Evolutionary conservation across 2,888 invertebrate species (phyloP), one percentile per base, ranked within the genome.

Genomic region (Himalopsyche anomala): DNA sequence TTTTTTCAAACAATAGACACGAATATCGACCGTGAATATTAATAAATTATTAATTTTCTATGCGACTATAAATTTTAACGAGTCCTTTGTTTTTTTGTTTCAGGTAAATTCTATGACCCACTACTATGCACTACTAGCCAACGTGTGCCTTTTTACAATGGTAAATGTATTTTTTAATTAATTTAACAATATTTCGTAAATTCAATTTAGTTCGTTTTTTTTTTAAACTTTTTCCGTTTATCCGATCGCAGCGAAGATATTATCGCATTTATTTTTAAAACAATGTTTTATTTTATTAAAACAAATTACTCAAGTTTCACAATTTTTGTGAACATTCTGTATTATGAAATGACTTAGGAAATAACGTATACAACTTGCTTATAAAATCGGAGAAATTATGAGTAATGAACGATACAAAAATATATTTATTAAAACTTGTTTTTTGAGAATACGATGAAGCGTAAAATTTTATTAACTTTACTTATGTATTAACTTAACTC

Each of bases 61-160:
- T 62, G 8, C 28, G 62, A 62, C 19, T 11, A 62, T 62, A 62
- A 62, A 62, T 62, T 19, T 62, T 62, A 19, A 62, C 28, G 62
- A 62, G 62, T 19, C 19, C 19, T 62, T 62, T 62, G 62, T 62
- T 62, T 62, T 56, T 62, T 62, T 62, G 62, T 62, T 62, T 62
- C 62, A 62, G 62, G 62, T 62, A 62, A 19, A 19, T 62, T 19
- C 62, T 62, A 62, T 62, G 62, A 62, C 62, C 62, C 28, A 62
- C 62, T 15, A 51, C 51, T 51, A 42, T 55, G 19, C 19, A 19
- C n/a, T 3, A 15, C 28, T 62, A 19, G 28, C 62, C 62, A 28
- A 62, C 62, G 19, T 19, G 28, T 15, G 51, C 51, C 11, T 62
- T 62, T 9, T 6, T 28, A 62, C 62, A 62, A 62, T 62, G 62